Conservation (phyloP, 2,888 invertebrate genomes). For the Girardia tigrina region DNA sequence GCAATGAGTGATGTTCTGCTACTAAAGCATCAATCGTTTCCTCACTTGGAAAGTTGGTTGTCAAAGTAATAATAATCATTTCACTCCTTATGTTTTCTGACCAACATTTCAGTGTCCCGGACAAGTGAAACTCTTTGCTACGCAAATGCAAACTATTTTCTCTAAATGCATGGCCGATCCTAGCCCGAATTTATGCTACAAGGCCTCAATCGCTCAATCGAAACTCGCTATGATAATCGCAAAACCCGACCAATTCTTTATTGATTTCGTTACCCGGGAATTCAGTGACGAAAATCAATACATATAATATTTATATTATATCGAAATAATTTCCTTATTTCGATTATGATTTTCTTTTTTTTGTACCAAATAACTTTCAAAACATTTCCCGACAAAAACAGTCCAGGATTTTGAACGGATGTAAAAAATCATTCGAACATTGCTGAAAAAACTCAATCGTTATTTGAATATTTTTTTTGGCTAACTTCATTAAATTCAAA, state of each 20-base stretch:
- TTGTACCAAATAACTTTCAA: no score
- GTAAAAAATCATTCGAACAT: no score
- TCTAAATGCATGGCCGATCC: slow-evolving; percentile 81
- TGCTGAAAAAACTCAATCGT: no score
- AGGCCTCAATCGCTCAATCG: slow-evolving; percentile 61
- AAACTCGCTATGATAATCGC: background rate
- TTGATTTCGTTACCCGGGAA: background rate
- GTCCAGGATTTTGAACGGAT: no score
- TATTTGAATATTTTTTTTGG: no score
- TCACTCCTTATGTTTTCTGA: background rate
- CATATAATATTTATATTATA: no score
- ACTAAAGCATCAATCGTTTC: slow-evolving; percentile 90
- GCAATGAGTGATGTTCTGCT: slow-evolving; percentile 72
- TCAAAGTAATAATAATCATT: no score
- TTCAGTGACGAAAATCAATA: slow-evolving; percentile 10
- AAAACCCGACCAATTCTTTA: background rate
- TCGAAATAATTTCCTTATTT: no score
- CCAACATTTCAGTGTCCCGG: slow-evolving; percentile 63
- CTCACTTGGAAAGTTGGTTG: slow-evolving; percentile 74
- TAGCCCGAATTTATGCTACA: slow-evolving; percentile 70
- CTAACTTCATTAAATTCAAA: no score
- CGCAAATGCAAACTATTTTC: slow-evolving; percentile 94
- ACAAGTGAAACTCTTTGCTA: slow-evolving; percentile 88
- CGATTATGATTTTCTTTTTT: no score
- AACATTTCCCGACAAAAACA: no score